Conservation (phyloP, 2,113 vertebrate genomes). For the Carollia perspicillata region DNA sequence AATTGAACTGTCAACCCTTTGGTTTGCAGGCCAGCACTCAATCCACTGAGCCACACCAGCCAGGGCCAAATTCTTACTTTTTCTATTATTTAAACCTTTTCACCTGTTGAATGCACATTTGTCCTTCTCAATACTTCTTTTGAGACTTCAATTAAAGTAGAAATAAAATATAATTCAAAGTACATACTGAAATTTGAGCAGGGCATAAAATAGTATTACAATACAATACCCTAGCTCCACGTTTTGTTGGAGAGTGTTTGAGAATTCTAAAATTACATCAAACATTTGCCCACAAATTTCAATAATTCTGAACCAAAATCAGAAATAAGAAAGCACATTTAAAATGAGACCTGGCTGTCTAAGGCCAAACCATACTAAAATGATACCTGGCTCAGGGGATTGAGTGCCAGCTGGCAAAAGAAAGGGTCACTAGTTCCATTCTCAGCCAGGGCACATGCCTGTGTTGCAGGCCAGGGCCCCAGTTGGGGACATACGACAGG, state of each 20-base stretch:
- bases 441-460: too few species aligned
- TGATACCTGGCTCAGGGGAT: too few species aligned
- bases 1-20: too few species aligned
- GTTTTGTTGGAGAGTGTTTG: not conserved
- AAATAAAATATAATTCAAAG: slow-evolving; percentile 2
- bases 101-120: not conserved
- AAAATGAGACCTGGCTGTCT: not conserved
- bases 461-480: too few species aligned
- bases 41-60: too few species aligned
- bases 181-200: not conserved
- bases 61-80: not conserved
- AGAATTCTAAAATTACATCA: not conserved
- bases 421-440: too few species aligned
- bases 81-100: not conserved
- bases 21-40: too few species aligned
- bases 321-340: not conserved
- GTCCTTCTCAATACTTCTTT: not conserved
- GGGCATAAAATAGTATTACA: not conserved
- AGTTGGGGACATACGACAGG: too few species aligned
- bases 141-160: not conserved
- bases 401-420: too few species aligned
- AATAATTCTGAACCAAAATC: not conserved
- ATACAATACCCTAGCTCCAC: not conserved
- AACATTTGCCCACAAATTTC: not conserved
- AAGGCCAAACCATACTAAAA: too few species aligned